Conservation (phyloP, 2,888 invertebrate species). For the Drosophila kuntzei region DNA sequence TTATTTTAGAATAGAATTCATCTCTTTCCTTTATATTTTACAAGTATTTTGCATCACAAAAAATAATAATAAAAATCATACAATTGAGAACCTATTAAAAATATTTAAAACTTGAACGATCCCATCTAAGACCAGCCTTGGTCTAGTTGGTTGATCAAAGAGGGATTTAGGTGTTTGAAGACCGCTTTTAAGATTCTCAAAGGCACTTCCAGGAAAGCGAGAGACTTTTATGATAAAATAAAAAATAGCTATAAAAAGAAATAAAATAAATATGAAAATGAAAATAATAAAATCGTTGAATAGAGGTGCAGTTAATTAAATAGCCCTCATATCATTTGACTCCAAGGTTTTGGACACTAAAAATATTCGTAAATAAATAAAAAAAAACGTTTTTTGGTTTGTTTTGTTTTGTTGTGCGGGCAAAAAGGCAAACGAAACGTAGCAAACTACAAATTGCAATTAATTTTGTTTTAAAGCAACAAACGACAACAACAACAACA, state of each 20-base stretch:
- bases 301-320: conserved; percentile 67
- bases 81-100: too few species aligned
- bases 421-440: conserved; percentile 32
- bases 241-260: conserved; percentile 25
- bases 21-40: too few species aligned
- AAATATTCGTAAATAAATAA: conserved; percentile 31
- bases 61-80: too few species aligned
- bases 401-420: conserved; percentile 4
- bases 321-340: conserved; percentile 17
- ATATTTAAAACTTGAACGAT: too few species aligned
- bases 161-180: not conserved
- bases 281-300: conserved; percentile 25
- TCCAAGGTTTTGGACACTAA: conserved; percentile 51
- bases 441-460: conserved; percentile 67
- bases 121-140: conserved; percentile 17
- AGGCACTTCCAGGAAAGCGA: conserved; percentile 37
- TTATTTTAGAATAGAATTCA: too few species aligned
- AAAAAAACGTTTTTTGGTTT: conserved; percentile 16
- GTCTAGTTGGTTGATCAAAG: conserved; percentile 3
- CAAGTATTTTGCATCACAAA: too few species aligned
- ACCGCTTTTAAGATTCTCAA: not conserved
- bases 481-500: conserved; percentile 27
- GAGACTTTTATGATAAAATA: conserved; percentile 12
- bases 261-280: conserved; percentile 11
- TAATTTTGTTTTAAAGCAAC: conserved; percentile 63